phyloP scores from a whole-genome alignment of 2,797 vertebrate species.

The Sebastes aleutianus region DNA sequence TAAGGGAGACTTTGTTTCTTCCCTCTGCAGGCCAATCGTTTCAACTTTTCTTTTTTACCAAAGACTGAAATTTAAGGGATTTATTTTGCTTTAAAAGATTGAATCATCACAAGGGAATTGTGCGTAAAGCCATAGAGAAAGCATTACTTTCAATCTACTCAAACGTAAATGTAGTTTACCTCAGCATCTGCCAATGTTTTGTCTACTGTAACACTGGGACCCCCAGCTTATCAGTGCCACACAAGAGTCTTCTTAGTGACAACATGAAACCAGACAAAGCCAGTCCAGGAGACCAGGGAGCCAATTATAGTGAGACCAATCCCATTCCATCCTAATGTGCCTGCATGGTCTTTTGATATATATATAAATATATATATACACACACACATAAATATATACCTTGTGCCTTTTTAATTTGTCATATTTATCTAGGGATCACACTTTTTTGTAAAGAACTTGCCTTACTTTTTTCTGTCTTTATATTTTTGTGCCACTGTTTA shows the following conservation, averaged over 20 bases:
- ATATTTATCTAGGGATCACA: constrained; percentile 70
- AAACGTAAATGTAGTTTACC: constrained; percentile 60
- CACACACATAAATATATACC: constrained; percentile 61
- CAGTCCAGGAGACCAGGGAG: constrained; percentile 22
- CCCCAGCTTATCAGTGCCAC: background rate
- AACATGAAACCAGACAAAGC: background rate
- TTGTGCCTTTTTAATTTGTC: constrained; percentile 80
- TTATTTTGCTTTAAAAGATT: constrained; percentile 7
- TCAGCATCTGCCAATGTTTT: constrained; percentile 44
- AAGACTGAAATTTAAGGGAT: constrained; percentile 43
- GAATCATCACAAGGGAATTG: constrained; percentile 3
- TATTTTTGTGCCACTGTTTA: constrained; percentile 75
- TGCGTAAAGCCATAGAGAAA: constrained; percentile 62
- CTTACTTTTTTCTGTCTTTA: constrained; percentile 75
- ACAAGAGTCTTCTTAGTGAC: constrained; percentile 25
- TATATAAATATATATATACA: background rate
- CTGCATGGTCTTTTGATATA: constrained; percentile 73
- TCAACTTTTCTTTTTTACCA: constrained; percentile 44
- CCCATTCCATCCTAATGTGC: constrained; percentile 75
- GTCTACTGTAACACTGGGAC: constrained; percentile 25
- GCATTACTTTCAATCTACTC: constrained; percentile 24
- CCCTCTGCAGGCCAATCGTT: constrained; percentile 45
- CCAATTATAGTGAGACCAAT: constrained; percentile 56
- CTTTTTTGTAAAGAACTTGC: constrained; percentile 75
- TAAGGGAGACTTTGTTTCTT: background rate